Percentiles rank a stretch among this genome's conserved stretches.
These are phyloP conservation scores for Vollenhovia emeryi DNA, from an alignment of 1,140 invertebrate species.

Conservation along the genomic window DNA sequence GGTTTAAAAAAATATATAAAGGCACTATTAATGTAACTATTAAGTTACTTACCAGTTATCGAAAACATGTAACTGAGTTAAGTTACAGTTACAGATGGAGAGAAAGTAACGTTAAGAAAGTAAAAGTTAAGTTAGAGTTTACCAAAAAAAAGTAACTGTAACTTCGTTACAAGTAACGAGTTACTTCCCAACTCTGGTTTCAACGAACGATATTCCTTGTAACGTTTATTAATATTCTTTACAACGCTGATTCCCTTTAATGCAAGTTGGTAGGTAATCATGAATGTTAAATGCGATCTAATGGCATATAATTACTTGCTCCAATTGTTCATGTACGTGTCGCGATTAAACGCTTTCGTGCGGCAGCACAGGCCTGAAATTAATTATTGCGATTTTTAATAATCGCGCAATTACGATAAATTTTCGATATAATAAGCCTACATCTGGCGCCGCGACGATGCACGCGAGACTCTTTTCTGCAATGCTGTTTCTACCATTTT, in stretches of 20 bases:
- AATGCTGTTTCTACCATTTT: neutral
- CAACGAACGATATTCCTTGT: neutral
- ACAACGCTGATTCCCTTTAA: neutral
- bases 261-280: neutral
- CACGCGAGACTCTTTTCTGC: neutral
- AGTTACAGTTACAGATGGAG: too few species aligned
- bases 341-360: neutral
- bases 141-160: too few species aligned
- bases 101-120: too few species aligned
- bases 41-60: too few species aligned
- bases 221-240: neutral
- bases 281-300: neutral
- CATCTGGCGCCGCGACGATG: neutral
- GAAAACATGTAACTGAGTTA: too few species aligned
- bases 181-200: too few species aligned
- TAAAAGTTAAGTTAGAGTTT: too few species aligned
- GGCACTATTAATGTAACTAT: too few species aligned
- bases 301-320: neutral
- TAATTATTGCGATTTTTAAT: neutral
- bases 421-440: neutral
- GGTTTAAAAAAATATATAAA: too few species aligned
- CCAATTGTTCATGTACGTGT: neutral
- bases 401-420: neutral
- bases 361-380: neutral
- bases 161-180: too few species aligned